phyloP scores from a whole-genome alignment of 1,140 invertebrate genomes.

The Heliothis virescens region DNA sequence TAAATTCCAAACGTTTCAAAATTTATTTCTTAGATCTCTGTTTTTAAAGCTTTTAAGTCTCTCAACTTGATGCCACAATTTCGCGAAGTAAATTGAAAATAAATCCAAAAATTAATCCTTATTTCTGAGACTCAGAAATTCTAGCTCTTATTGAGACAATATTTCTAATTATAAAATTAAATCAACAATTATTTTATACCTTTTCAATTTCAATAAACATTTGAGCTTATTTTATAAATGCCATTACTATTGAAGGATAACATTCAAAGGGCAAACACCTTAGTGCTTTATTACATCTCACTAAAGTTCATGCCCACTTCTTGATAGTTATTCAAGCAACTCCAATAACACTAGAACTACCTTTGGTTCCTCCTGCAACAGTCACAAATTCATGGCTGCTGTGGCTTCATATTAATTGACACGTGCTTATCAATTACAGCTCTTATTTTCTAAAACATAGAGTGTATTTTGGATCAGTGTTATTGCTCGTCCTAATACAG shows the following conservation, averaged over 20 bases:
- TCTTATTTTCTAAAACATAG: slow-evolving; percentile 47
- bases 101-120: too few relatives aligned
- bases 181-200: not conserved
- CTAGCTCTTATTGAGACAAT: too few relatives aligned
- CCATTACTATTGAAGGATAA: not conserved
- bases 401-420: slow-evolving; percentile 57
- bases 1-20: too few relatives aligned
- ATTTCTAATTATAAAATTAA: too few relatives aligned
- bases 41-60: too few relatives aligned
- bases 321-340: slow-evolving; percentile 44
- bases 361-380: slow-evolving; percentile 62
- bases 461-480: slow-evolving; percentile 53
- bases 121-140: too few relatives aligned
- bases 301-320: slow-evolving; percentile 15
- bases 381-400: slow-evolving; percentile 59
- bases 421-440: slow-evolving; percentile 46
- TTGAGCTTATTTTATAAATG: not conserved
- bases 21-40: too few relatives aligned
- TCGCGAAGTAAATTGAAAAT: too few relatives aligned
- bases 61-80: too few relatives aligned
- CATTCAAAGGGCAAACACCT: slow-evolving; percentile 24
- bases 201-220: not conserved
- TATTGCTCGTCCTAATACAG: slow-evolving; percentile 56
- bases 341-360: slow-evolving; percentile 62
- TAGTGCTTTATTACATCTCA: slow-evolving; percentile 8